Conservation (phyloP, 2,888 invertebrate species). For the Tillus elongatus region DNA sequence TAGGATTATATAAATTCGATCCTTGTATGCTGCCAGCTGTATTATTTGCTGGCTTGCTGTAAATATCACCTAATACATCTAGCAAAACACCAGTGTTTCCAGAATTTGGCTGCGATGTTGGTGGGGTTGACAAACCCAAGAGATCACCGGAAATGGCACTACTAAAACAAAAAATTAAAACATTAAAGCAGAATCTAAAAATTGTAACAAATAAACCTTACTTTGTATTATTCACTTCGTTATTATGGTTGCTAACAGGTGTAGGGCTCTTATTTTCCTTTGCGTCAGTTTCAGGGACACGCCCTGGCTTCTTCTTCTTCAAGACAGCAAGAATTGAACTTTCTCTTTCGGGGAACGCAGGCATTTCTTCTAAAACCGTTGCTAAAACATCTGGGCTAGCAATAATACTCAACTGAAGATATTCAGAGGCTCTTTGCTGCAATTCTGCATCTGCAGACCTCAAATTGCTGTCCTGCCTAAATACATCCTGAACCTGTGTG, state of each 20-base stretch:
- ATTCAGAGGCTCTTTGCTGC: constrained; percentile 97
- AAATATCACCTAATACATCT: constrained; percentile 87
- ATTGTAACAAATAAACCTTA: constrained; percentile 16
- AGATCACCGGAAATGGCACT: constrained; percentile 62
- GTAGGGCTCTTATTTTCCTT: constrained; percentile 74
- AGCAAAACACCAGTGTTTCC: constrained; percentile 72
- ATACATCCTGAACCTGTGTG: constrained; percentile 79
- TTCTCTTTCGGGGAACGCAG: constrained; percentile 97
- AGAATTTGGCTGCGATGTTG: constrained; percentile 56
- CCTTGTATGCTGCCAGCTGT: constrained; percentile 29
- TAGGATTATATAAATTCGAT: constrained; percentile 73
- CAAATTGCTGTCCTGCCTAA: constrained; percentile 88
- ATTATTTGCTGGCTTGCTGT: constrained; percentile 53
- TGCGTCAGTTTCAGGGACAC: constrained; percentile 81
- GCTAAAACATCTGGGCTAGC: constrained; percentile 96
- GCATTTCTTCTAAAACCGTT: constrained; percentile 99
- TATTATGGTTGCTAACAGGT: constrained; percentile 45
- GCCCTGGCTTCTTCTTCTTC: constrained; percentile 96
- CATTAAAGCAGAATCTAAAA: background rate
- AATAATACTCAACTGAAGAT: constrained; percentile 90
- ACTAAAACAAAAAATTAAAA: constrained; percentile 18
- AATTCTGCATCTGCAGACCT: constrained; percentile 97
- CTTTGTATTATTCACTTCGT: constrained; percentile 43
- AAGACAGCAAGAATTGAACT: constrained; percentile 95
- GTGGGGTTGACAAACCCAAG: constrained; percentile 80